Conservation (phyloP, 2,113 vertebrate species). For the Gopherus evgoodei region DNA sequence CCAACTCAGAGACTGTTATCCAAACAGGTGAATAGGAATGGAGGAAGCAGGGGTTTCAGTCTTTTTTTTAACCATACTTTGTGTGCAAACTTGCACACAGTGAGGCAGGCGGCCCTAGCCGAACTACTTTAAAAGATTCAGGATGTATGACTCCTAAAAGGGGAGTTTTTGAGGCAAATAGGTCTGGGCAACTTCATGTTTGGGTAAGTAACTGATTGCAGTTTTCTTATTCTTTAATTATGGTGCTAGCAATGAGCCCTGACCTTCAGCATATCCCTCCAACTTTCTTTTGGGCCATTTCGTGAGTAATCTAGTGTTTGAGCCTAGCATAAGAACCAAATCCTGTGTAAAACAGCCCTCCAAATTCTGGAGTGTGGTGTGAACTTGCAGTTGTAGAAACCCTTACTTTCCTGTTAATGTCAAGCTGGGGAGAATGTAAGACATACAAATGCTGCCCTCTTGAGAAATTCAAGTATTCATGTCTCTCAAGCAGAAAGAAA, state of each 20-base stretch:
- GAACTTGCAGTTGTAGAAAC: neutral
- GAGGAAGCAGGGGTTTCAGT: neutral
- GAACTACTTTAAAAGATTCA: neutral
- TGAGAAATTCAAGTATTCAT: neutral
- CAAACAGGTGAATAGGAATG: neutral
- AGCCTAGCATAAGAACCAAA: neutral
- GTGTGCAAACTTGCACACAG: neutral
- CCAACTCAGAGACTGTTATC: neutral
- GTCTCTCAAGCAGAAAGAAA: neutral
- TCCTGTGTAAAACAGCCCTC: rapidly evolving
- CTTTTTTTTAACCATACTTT: neutral
- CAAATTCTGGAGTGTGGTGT: neutral
- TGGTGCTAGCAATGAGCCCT: neutral
- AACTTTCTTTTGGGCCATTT: neutral
- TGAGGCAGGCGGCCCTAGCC: neutral
- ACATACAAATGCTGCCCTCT: neutral
- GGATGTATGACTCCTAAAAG: neutral
- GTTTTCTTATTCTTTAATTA: neutral
- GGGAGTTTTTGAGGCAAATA: neutral
- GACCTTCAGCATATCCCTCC: neutral
- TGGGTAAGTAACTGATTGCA: neutral
- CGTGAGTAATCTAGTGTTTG: neutral
- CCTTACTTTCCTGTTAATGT: neutral
- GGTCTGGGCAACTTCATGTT: neutral
- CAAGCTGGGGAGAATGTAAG: neutral